These are phyloP conservation scores for Tychaedon coryphoeus DNA, from an alignment of 2,113 vertebrate species.

Conservation along the genomic window DNA sequence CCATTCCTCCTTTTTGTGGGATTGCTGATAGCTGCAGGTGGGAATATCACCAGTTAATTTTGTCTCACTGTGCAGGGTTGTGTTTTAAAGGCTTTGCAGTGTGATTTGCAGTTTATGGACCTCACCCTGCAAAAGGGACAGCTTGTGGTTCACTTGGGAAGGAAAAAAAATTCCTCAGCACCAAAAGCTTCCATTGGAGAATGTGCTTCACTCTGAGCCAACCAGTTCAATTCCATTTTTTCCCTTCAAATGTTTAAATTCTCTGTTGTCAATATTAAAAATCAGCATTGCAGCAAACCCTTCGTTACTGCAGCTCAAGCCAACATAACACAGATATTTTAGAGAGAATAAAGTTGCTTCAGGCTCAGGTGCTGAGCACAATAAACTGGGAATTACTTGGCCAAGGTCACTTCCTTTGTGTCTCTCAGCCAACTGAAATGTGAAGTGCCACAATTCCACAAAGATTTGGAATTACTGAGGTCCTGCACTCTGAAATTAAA, in stretches of 20 bases:
- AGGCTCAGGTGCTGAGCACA: neutral
- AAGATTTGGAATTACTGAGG: neutral
- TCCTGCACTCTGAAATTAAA: neutral
- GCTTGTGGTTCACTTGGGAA: neutral
- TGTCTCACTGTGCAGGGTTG: rapidly evolving
- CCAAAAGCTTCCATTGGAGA: neutral
- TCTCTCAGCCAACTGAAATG: neutral
- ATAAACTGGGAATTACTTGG: neutral
- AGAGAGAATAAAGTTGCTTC: neutral
- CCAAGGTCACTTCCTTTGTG: neutral
- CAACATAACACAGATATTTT: neutral
- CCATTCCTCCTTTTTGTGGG: neutral
- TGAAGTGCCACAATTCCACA: neutral
- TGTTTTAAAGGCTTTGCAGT: neutral
- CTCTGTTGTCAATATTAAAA: neutral
- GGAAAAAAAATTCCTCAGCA: neutral
- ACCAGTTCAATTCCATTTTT: neutral
- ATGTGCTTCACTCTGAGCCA: neutral
- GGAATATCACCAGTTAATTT: neutral
- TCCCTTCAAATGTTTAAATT: neutral
- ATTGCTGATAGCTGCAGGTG: neutral
- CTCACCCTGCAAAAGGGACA: neutral
- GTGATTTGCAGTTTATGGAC: neutral
- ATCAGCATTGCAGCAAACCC: neutral
- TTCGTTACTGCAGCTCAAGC: neutral